phyloP scores from a whole-genome alignment of 2,113 vertebrate species.

The Chelonoidis abingdonii region DNA sequence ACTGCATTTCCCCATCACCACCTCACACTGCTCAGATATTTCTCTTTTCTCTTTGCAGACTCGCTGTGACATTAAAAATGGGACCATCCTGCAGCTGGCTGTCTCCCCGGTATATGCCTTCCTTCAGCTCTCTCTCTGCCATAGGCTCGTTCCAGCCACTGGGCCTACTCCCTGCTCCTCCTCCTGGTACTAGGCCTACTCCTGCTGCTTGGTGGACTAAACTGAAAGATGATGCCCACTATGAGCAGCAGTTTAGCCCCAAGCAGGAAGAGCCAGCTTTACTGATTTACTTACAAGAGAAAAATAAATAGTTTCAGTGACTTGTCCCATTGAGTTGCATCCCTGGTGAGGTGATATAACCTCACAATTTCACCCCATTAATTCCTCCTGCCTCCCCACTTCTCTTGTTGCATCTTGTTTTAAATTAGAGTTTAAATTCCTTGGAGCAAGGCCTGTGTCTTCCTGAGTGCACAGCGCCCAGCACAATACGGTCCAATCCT shows the following conservation, averaged over 20 bases:
- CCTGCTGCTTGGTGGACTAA: background rate
- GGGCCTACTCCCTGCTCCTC: background rate
- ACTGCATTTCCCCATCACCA: accelerated
- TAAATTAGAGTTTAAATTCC: background rate
- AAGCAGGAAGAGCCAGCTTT: background rate
- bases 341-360: background rate
- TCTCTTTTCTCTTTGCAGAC: slow-evolving; percentile 83
- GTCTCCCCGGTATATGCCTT: slow-evolving; percentile 88
- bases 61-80: slow-evolving; percentile 97
- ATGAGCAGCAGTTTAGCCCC: background rate
- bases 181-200: background rate
- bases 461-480: background rate
- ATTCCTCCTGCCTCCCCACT: background rate
- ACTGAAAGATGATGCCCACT: background rate
- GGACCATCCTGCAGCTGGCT: slow-evolving; percentile 95
- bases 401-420: background rate
- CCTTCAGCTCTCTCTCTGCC: background rate
- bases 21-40: background rate
- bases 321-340: background rate
- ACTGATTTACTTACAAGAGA: background rate
- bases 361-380: background rate
- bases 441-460: background rate
- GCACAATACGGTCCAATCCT: background rate
- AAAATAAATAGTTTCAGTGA: background rate
- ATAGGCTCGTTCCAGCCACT: background rate